Evolutionary conservation across 2,113 vertebrate genomes (phyloP).

Genomic region (Turnix velox): DNA sequence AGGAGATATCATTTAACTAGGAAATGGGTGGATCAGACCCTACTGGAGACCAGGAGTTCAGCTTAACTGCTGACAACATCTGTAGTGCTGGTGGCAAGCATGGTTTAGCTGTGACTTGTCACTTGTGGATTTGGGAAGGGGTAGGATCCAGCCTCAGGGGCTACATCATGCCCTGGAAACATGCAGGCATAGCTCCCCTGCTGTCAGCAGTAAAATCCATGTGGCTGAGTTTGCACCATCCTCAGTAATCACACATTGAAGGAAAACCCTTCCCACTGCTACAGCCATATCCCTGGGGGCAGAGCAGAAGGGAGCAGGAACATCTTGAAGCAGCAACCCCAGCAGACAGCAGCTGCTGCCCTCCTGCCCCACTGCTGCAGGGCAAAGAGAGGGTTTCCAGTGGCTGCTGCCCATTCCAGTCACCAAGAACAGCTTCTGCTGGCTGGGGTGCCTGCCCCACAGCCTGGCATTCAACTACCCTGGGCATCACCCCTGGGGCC

Average conservation of each 20-base stretch:
- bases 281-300: fast-evolving
- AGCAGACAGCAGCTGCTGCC: neutral
- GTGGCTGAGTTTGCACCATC: fast-evolving
- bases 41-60: neutral
- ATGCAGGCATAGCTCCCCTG: fast-evolving
- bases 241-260: fast-evolving
- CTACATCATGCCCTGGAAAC: neutral
- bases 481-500: fast-evolving
- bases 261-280: neutral
- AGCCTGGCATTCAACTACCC: neutral
- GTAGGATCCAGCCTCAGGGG: neutral
- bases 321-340: neutral
- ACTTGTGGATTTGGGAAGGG: neutral
- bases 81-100: neutral
- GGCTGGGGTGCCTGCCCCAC: neutral
- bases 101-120: neutral
- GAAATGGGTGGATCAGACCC: neutral
- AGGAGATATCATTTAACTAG: fast-evolving
- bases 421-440: neutral
- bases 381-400: neutral
- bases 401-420: neutral
- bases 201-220: neutral
- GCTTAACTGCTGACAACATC: neutral
- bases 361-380: neutral
- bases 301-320: neutral